These are phyloP conservation scores for Sebastes vulpes DNA, from an alignment of 2,797 vertebrate genomes.

Conservation along the genomic window DNA sequence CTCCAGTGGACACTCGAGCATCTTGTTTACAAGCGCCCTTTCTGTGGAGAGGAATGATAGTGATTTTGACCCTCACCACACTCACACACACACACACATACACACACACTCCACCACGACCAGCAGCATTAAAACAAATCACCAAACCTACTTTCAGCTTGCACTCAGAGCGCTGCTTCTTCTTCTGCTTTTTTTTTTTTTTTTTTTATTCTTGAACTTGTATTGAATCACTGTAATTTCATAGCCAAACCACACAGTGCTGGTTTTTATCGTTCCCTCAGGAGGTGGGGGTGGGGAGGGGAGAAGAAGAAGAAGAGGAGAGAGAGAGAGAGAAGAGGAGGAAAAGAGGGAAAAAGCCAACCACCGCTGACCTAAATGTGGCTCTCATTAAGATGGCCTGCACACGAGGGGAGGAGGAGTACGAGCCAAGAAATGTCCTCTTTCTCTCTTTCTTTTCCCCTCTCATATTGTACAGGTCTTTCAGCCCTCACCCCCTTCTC, in stretches of 20 bases:
- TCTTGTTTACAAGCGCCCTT: constrained; percentile 25
- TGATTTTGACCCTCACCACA: constrained; percentile 21
- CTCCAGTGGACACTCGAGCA: constrained; percentile 2
- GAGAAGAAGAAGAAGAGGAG: not conserved
- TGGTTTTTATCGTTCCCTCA: constrained; percentile 37
- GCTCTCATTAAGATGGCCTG: constrained; percentile 77
- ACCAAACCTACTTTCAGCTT: constrained; percentile 10
- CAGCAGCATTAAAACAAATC: not conserved
- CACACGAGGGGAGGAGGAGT: constrained; percentile 49
- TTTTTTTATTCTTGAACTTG: not conserved
- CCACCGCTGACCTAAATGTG: constrained; percentile 69
- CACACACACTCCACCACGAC: not conserved
- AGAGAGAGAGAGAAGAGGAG: not conserved
- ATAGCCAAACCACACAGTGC: constrained; percentile 32
- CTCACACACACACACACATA: not conserved
- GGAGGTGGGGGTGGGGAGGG: constrained; percentile 7
- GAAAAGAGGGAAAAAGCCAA: constrained; percentile 21
- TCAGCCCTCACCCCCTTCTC: not conserved
- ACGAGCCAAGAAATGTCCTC: constrained; percentile 49
- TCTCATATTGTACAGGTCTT: not conserved
- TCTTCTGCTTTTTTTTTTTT: not conserved
- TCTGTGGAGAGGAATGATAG: constrained; percentile 28
- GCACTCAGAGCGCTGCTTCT: not conserved
- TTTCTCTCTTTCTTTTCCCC: not conserved
- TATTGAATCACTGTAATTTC: constrained; percentile 51